A percentile compares a stretch with the other conserved stretches of the same genome.
phyloP scores from a whole-genome alignment of 2,797 vertebrate species.

The Pangasius mekongensis region DNA sequence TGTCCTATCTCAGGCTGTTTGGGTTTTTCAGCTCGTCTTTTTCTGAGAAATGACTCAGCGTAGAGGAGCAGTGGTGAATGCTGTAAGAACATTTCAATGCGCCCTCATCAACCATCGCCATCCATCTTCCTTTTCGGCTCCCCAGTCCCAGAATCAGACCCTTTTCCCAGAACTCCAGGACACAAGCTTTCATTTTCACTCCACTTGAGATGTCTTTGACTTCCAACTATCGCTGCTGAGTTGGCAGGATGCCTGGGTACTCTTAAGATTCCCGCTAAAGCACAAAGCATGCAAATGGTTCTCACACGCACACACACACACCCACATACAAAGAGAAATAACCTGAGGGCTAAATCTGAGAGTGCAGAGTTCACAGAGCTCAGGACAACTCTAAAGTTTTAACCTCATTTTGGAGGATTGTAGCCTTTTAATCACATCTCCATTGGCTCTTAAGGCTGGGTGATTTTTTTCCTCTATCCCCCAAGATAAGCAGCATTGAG shows the following conservation, averaged over 20 bases:
- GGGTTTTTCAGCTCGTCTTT: background rate
- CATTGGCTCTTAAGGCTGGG: background rate
- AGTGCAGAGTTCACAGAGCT: background rate
- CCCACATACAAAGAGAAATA: background rate
- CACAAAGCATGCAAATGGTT: background rate
- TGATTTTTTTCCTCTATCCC: background rate
- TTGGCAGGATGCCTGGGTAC: background rate
- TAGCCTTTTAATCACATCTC: background rate
- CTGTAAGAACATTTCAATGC: background rate
- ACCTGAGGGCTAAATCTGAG: background rate
- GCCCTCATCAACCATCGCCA: background rate
- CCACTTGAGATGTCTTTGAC: background rate
- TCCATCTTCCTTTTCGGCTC: background rate
- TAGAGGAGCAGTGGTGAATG: background rate
- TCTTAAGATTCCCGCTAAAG: slow-evolving; percentile 8
- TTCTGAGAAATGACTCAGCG: background rate
- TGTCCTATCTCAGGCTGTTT: background rate
- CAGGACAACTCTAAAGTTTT: background rate
- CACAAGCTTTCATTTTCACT: slow-evolving; percentile 15
- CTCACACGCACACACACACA: background rate
- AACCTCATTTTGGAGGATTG: background rate
- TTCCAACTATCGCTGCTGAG: background rate
- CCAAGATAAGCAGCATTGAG: background rate
- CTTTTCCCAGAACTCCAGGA: background rate
- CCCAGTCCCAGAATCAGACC: background rate